Evolutionary conservation across 30 jellyfish, hydroid and myxozoan genomes (phyloP).

Genomic region (Turritopsis dohrnii): DNA sequence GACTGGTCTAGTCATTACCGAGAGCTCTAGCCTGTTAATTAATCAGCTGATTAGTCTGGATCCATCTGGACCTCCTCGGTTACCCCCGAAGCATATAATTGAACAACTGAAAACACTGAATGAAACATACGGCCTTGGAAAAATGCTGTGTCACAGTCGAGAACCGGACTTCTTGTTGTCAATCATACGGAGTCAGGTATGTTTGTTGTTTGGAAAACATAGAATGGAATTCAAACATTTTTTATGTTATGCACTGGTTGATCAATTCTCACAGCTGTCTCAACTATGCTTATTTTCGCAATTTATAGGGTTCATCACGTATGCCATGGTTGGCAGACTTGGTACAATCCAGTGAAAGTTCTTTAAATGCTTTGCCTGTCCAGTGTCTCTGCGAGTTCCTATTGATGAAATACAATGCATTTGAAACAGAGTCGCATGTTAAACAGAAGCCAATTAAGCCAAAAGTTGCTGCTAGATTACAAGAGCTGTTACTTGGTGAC

Average conservation of each 20-base stretch:
- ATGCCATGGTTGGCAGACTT: conserved; percentile 95
- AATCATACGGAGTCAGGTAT: conserved; percentile 49
- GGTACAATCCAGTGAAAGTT: conserved; percentile 84
- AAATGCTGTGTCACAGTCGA: conserved; percentile 84
- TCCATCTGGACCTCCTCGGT: conserved; percentile 83
- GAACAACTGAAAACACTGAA: conserved; percentile 62
- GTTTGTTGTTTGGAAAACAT: too few relatives aligned
- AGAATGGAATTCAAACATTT: too few relatives aligned
- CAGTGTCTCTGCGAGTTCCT: conserved; percentile 85
- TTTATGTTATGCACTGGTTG: too few relatives aligned
- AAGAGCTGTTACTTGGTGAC: conserved; percentile 50
- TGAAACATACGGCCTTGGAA: conserved; percentile 67
- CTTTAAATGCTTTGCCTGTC: conserved; percentile 68
- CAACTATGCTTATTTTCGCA: background rate
- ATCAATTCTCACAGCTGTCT: too few relatives aligned
- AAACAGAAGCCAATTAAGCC: conserved; percentile 19
- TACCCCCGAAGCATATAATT: conserved; percentile 65
- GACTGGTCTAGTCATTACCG: conserved; percentile 59
- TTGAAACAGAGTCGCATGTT: background rate
- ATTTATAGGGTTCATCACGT: conserved; percentile 65
- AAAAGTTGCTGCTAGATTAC: conserved; percentile 66
- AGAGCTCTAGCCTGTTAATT: conserved; percentile 76
- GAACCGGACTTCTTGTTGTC: conserved; percentile 72
- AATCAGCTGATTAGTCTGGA: conserved; percentile 77
- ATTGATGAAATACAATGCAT: conserved; percentile 55